phyloP scores from a whole-genome alignment of 1,140 invertebrate genomes.

The Calycopis cecrops region DNA sequence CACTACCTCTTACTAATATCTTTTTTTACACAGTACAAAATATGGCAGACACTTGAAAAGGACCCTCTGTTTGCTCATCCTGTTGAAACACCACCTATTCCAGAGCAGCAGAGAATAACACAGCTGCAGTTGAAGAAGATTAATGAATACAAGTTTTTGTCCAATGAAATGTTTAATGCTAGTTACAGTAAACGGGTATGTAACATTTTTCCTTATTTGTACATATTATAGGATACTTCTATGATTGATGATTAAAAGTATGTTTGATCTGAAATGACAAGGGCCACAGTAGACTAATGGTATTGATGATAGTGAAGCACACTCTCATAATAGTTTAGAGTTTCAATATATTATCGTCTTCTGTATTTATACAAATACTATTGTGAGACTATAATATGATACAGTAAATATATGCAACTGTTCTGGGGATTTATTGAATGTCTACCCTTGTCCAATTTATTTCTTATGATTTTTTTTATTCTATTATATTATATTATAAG shows the following conservation, averaged over 20 bases:
- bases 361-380: too few relatives aligned
- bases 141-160: conserved; percentile 75
- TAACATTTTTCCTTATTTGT: conserved; percentile 18
- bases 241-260: not conserved
- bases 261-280: not conserved
- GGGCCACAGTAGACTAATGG: not conserved
- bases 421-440: too few relatives aligned
- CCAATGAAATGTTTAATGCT: conserved; percentile 74
- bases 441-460: too few relatives aligned
- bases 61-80: conserved; percentile 85
- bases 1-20: not conserved
- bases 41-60: conserved; percentile 88
- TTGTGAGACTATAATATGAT: too few relatives aligned
- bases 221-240: too few relatives aligned
- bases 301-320: too few relatives aligned
- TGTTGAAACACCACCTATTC: conserved; percentile 77
- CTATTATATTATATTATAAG: too few relatives aligned
- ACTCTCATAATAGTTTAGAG: too few relatives aligned
- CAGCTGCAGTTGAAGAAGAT: conserved; percentile 78
- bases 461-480: too few relatives aligned
- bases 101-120: conserved; percentile 81
- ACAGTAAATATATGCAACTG: too few relatives aligned
- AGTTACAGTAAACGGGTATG: conserved; percentile 80
- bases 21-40: conserved; percentile 80
- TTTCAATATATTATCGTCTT: too few relatives aligned